Evolutionary conservation across 2,113 vertebrate genomes (phyloP).

Genomic region (Seriola rivoliana): DNA sequence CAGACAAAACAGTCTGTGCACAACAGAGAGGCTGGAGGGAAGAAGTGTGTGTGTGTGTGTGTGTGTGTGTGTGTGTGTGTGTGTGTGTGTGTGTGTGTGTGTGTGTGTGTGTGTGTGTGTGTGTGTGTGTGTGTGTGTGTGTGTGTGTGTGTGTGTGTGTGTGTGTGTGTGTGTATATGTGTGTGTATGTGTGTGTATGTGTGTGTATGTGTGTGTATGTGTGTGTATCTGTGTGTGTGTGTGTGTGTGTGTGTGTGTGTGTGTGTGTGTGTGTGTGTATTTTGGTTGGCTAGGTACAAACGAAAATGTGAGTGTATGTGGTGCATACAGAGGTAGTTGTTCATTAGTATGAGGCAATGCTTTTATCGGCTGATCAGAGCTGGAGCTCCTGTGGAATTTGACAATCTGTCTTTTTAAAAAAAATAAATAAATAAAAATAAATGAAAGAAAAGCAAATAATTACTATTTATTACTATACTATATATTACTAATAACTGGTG

Average conservation of each 20-base stretch:
- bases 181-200: no score
- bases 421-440: neutral
- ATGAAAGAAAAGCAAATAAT: no score
- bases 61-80: neutral
- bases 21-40: neutral
- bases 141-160: neutral
- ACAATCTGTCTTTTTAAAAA: no score
- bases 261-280: neutral
- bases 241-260: neutral
- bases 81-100: no score
- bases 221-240: neutral
- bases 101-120: no score
- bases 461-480: no score
- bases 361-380: slow-evolving; percentile 12
- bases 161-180: neutral
- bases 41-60: neutral
- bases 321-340: neutral
- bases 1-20: slow-evolving; percentile 56
- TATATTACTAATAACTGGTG: no score
- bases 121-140: neutral
- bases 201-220: no score
- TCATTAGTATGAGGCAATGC: no score
- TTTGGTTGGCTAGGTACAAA: neutral
- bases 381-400: neutral
- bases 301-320: neutral